Evolutionary conservation across 1,140 invertebrate species (phyloP).

Genomic region (Habropoda laboriosa): DNA sequence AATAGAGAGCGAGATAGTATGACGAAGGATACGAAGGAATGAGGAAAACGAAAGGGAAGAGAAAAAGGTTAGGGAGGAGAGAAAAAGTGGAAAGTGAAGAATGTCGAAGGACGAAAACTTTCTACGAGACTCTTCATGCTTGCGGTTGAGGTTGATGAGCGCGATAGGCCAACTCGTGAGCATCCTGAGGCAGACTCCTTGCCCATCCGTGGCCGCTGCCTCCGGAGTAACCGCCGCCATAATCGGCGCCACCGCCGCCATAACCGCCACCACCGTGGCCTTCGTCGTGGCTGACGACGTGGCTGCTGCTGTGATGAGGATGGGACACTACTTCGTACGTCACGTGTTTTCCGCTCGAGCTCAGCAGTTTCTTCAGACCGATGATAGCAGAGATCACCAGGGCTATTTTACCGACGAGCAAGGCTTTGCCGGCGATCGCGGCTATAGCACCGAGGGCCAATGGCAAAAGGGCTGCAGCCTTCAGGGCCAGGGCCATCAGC

Average conservation of each 20-base stretch:
- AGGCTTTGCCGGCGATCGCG: conserved; percentile 91
- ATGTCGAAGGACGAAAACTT: conserved; percentile 52
- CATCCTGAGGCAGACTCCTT: conserved; percentile 85
- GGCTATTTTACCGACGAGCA: conserved; percentile 91
- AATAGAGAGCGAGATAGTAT: not conserved
- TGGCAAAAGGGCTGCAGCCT: conserved; percentile 89
- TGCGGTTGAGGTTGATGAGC: conserved; percentile 84
- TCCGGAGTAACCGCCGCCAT: conserved; percentile 81
- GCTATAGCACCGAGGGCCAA: conserved; percentile 90
- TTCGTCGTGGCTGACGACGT: conserved; percentile 84
- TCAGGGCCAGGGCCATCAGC: conserved; percentile 88
- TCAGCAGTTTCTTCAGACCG: conserved; percentile 90
- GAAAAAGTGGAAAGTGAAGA: conserved; percentile 44
- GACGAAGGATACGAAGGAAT: not conserved
- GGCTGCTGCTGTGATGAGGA: conserved; percentile 88
- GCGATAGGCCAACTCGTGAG: conserved; percentile 88
- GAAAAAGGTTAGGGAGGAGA: not conserved
- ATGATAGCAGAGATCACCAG: conserved; percentile 91
- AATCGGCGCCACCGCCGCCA: conserved; percentile 83
- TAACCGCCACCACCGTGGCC: conserved; percentile 83
- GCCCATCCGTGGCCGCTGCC: conserved; percentile 86
- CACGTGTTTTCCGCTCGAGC: conserved; percentile 86
- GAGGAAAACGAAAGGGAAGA: conserved; percentile 29
- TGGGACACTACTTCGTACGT: conserved; percentile 92
- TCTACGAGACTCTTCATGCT: conserved; percentile 63